phyloP scores from a whole-genome alignment of 2,113 vertebrate species.

The Bombycilla garrulus region DNA sequence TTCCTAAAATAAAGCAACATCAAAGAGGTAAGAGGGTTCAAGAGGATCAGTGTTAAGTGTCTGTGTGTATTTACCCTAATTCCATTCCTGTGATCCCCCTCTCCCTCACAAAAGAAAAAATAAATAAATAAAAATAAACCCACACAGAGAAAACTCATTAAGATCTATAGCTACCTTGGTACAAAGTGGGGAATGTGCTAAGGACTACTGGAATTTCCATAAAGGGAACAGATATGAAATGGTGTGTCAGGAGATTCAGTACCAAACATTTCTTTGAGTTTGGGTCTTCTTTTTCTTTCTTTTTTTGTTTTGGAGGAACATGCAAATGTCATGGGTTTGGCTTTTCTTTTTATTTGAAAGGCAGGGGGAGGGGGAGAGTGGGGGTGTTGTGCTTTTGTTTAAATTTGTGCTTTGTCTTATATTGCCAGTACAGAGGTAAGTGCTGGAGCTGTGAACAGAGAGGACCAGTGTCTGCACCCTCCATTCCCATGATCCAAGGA shows the following conservation, averaged over 20 bases:
- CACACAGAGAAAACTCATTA: neutral
- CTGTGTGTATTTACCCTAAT: neutral
- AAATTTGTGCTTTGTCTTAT: neutral
- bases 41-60: neutral
- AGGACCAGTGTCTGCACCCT: neutral
- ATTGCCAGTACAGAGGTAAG: neutral
- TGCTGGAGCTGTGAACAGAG: neutral
- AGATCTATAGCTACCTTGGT: neutral
- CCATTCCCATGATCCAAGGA: fast-evolving
- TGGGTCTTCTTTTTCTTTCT: neutral
- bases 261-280: neutral
- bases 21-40: neutral
- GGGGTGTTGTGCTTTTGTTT: neutral
- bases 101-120: neutral
- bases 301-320: neutral
- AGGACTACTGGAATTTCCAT: neutral
- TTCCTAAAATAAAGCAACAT: neutral
- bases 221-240: neutral
- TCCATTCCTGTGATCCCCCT: neutral
- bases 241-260: fast-evolving
- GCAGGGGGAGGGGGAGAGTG: fast-evolving
- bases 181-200: neutral
- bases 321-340: fast-evolving
- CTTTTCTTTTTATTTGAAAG: neutral
- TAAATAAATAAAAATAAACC: neutral